Evolutionary conservation across 2,797 vertebrate species (phyloP).

Genomic region (Peromyscus aztecus): DNA sequence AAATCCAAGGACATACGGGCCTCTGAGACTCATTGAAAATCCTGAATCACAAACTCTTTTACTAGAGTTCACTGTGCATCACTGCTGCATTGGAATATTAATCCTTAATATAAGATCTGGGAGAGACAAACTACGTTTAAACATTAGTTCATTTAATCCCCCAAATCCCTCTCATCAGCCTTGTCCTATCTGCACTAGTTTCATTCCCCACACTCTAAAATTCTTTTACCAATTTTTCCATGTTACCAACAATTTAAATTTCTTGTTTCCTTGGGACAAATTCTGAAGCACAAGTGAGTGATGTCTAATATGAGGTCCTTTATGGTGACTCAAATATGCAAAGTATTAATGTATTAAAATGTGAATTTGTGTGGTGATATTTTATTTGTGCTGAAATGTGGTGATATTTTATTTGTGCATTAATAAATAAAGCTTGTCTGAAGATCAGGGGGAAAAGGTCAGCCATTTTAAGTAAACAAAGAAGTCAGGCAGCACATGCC

Average conservation of each 20-base stretch:
- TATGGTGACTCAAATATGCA: not conserved
- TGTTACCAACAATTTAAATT: not conserved
- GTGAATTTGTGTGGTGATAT: not conserved
- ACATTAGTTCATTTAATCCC: not conserved
- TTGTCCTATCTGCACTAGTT: not conserved
- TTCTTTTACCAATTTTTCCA: conserved; percentile 8
- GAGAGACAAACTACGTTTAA: not conserved
- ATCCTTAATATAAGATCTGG: not conserved
- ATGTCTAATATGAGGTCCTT: conserved; percentile 5
- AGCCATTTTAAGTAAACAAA: too few relatives aligned
- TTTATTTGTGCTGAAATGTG: too few relatives aligned
- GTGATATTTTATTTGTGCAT: too few relatives aligned
- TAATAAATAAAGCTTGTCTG: too few relatives aligned
- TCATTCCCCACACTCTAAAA: not conserved
- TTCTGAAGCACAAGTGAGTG: not conserved
- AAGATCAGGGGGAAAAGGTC: too few relatives aligned
- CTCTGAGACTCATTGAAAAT: not conserved
- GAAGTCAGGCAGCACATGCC: too few relatives aligned
- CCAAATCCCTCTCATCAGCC: not conserved
- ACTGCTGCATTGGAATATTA: not conserved
- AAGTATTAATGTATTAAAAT: not conserved
- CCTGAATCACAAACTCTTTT: not conserved
- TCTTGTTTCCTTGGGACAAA: not conserved
- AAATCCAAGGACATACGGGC: not conserved
- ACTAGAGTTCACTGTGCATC: not conserved